Conservation (phyloP, 2,113 vertebrate species). For the Isurus oxyrinchus region DNA sequence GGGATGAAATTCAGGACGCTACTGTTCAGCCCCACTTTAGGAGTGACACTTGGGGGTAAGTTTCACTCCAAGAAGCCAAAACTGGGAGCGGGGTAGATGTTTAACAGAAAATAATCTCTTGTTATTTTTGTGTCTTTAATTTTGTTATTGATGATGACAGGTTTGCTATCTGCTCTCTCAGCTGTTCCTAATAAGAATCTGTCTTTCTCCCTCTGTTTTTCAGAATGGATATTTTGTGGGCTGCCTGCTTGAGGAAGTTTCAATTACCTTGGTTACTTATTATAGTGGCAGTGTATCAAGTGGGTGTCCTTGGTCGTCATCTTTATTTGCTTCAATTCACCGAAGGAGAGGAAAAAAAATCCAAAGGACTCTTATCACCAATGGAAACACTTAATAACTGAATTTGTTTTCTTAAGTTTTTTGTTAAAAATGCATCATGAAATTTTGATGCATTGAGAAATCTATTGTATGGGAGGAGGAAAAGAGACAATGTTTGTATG, state of each 20-base stretch:
- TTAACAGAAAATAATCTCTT: neutral
- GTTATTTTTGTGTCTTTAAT: neutral
- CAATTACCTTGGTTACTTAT: neutral
- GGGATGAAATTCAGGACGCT: too few relatives aligned
- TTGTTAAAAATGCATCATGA: neutral
- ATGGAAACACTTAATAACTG: neutral
- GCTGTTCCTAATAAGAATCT: neutral
- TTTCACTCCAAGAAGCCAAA: neutral
- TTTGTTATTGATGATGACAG: neutral
- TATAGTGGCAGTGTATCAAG: neutral
- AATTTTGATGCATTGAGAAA: neutral
- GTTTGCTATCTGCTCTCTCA: neutral
- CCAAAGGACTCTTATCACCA: neutral
- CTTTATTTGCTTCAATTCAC: neutral
- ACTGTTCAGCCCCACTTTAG: neutral
- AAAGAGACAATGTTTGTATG: neutral
- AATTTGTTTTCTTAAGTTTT: neutral
- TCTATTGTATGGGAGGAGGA: neutral
- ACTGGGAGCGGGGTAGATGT: neutral
- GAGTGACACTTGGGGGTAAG: neutral
- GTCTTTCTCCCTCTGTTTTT: neutral
- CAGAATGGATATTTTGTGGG: conserved; percentile 9
- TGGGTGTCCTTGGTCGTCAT: neutral
- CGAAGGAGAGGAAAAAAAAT: neutral
- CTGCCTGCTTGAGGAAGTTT: neutral